These are phyloP conservation scores for Patella depressa DNA, from an alignment of 2,888 invertebrate species.

Conservation along the genomic window DNA sequence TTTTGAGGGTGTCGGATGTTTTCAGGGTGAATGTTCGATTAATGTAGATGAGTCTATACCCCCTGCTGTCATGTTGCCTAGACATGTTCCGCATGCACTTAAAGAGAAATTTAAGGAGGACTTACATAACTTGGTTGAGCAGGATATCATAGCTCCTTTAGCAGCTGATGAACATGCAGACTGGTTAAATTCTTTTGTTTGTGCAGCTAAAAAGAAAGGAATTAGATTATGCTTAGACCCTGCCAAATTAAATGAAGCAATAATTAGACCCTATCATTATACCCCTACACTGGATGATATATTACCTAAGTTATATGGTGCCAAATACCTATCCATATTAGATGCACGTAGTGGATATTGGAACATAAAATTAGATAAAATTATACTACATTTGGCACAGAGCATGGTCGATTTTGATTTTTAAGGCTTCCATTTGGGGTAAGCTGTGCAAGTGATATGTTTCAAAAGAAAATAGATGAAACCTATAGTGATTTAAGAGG, in stretches of 20 bases:
- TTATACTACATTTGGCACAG: constrained; percentile 8
- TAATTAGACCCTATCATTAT: constrained; percentile 7
- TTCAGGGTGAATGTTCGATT: constrained; percentile 5
- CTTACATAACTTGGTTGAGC: neutral
- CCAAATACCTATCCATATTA: constrained; percentile 2
- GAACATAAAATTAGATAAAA: constrained; percentile 1
- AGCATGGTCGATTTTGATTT: constrained; percentile 1
- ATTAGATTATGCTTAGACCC: constrained; percentile 4
- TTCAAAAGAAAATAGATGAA: constrained; percentile 10
- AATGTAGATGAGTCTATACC: neutral
- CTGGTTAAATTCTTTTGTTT: constrained; percentile 6
- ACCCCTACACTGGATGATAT: constrained; percentile 3
- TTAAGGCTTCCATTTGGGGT: neutral
- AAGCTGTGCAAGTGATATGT: constrained; percentile 8
- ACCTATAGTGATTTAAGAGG: neutral
- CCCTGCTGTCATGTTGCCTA: constrained; percentile 1
- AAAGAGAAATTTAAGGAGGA: constrained; percentile 1
- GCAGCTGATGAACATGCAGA: constrained; percentile 2
- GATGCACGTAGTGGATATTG: neutral
- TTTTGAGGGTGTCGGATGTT: neutral
- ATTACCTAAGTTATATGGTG: constrained; percentile 2
- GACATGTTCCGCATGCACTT: constrained; percentile 1
- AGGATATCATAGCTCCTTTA: neutral
- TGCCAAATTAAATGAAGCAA: constrained; percentile 6
- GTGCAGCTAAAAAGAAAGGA: neutral